A percentile compares a stretch with the other conserved stretches of the same genome.
Conservation (phyloP, 2,113 vertebrate species). For the Clarias macrocephalus region DNA sequence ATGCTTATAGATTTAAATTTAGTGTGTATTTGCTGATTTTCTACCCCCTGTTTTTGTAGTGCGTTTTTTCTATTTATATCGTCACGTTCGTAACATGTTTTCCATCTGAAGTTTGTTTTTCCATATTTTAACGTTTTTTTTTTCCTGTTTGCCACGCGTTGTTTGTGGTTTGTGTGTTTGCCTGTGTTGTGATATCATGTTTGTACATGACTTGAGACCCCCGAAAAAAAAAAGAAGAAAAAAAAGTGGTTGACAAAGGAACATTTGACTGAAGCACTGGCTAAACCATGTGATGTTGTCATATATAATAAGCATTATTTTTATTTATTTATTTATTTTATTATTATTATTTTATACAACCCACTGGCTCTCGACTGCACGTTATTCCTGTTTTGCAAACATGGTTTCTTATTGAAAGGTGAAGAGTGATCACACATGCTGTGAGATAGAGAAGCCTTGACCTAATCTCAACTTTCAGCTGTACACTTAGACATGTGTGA, state of each 20-base stretch:
- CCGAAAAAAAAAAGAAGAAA: neutral
- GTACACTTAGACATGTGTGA: neutral
- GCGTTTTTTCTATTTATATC: too few species aligned
- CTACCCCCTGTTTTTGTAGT: too few species aligned
- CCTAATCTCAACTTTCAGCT: slow-evolving; percentile 1
- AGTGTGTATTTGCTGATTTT: too few species aligned
- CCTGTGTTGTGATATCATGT: neutral
- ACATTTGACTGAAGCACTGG: neutral
- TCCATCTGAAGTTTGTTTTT: too few species aligned
- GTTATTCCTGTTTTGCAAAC: slow-evolving; percentile 26
- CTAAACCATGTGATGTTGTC: neutral
- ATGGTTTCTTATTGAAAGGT: neutral
- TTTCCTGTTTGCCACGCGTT: too few species aligned
- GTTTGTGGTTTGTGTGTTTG: neutral
- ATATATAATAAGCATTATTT: slow-evolving; percentile 27
- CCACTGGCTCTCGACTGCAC: neutral
- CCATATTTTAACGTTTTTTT: too few species aligned
- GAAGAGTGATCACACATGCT: neutral
- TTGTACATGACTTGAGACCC: neutral
- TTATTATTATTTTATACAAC: neutral
- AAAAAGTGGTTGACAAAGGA: neutral
- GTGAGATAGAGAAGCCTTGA: too few species aligned
- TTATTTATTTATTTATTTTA: neutral
- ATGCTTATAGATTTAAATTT: too few species aligned
- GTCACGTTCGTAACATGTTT: too few species aligned